A percentile compares a stretch with the other conserved stretches of the same genome.
These are phyloP conservation scores for Liposcelis brunnea DNA, from an alignment of 2,888 invertebrate species.

Conservation along the genomic window DNA sequence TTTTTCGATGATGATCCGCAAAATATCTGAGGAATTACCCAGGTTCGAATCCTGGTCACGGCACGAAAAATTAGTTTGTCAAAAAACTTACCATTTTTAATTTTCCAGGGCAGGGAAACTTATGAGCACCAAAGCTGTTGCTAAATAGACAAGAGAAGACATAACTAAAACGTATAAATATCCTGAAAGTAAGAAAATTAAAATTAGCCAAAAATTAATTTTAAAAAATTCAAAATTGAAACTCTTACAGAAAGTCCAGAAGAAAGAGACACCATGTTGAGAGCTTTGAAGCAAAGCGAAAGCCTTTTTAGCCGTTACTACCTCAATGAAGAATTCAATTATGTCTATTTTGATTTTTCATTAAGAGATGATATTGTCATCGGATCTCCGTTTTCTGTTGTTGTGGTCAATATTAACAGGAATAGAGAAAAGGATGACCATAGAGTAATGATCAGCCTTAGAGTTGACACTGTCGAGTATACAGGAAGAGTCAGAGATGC, in stretches of 20 bases:
- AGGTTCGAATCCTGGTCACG: slow-evolving; percentile 60
- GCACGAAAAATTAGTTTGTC: slow-evolving; percentile 24
- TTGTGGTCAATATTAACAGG: slow-evolving; percentile 53
- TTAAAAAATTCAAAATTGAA: not conserved
- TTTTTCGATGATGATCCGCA: too few species aligned
- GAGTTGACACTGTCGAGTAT: slow-evolving; percentile 68
- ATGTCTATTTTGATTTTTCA: slow-evolving; percentile 67
- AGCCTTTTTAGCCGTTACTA: slow-evolving; percentile 72
- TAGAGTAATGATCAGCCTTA: slow-evolving; percentile 50
- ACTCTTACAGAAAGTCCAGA: slow-evolving; percentile 40
- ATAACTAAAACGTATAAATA: slow-evolving; percentile 71
- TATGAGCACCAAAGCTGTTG: slow-evolving; percentile 73
- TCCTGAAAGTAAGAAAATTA: slow-evolving; percentile 41
- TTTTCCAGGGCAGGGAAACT: slow-evolving; percentile 50
- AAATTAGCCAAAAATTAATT: too few species aligned
- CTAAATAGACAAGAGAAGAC: slow-evolving; percentile 64
- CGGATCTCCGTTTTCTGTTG: slow-evolving; percentile 59
- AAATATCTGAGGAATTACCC: slow-evolving; percentile 63
- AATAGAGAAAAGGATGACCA: slow-evolving; percentile 45
- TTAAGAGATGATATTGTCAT: slow-evolving; percentile 70
- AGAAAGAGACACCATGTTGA: slow-evolving; percentile 70
- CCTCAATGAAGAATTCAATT: slow-evolving; percentile 76
- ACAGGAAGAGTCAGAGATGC: slow-evolving; percentile 59
- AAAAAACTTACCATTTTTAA: slow-evolving; percentile 4
- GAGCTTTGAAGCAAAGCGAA: slow-evolving; percentile 64